Evolutionary conservation across 1,140 invertebrate genomes (phyloP).

Genomic region (Globodera rostochiensis): DNA sequence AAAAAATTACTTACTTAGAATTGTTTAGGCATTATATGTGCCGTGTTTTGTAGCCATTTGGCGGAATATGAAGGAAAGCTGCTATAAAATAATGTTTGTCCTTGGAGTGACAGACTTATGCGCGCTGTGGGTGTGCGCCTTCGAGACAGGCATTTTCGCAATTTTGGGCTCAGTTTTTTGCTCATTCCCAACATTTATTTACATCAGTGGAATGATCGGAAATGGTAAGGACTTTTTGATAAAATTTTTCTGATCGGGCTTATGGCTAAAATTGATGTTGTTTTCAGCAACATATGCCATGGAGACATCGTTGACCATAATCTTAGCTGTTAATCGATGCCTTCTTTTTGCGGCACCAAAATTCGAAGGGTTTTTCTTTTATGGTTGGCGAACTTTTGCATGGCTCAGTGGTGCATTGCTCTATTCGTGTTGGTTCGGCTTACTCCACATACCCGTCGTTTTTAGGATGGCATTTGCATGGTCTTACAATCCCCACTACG

Average conservation of each 20-base stretch:
- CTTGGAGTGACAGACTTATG: background rate
- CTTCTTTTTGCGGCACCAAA: background rate
- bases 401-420: conserved; percentile 19
- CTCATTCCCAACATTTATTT: conserved; percentile 29
- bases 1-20: conserved; percentile 24
- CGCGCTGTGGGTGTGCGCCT: background rate
- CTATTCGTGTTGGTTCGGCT: conserved; percentile 24
- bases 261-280: background rate
- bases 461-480: conserved; percentile 25
- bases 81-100: conserved; percentile 32
- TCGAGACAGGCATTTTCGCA: conserved; percentile 16
- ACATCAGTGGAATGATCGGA: conserved; percentile 25
- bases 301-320: background rate
- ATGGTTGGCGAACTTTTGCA: conserved; percentile 26
- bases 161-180: conserved; percentile 28
- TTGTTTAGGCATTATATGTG: conserved; percentile 29
- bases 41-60: conserved; percentile 26
- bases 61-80: conserved; percentile 4
- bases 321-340: conserved; percentile 29
- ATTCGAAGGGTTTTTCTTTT: conserved; percentile 5
- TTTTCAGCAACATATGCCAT: background rate
- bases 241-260: background rate
- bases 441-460: conserved; percentile 22
- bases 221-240: conserved; percentile 22
- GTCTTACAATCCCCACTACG: conserved; percentile 34